These are phyloP conservation scores for Tetramorium alpestre DNA, from an alignment of 1,140 invertebrate genomes.

Conservation along the genomic window DNA sequence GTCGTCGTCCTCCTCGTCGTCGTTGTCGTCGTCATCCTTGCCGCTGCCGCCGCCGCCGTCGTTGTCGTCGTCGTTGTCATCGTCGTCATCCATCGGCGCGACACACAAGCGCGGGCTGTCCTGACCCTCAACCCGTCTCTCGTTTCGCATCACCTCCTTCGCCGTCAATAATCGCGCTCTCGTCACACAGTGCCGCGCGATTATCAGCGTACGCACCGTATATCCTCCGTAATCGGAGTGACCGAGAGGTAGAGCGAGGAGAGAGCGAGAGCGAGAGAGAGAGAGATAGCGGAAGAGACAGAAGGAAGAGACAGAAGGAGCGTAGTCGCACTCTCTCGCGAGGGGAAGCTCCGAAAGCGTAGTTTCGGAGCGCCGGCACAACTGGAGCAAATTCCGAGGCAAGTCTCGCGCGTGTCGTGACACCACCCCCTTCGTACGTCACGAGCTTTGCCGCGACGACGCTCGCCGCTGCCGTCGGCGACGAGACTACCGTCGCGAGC, in stretches of 20 bases:
- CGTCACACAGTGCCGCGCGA: conserved; percentile 55
- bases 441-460: conserved; percentile 71
- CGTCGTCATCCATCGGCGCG: conserved; percentile 52
- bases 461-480: conserved; percentile 51
- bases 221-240: conserved; percentile 44
- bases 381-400: conserved; percentile 34
- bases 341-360: conserved; percentile 26
- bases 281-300: not conserved
- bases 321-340: not conserved
- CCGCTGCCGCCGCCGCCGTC: conserved; percentile 30
- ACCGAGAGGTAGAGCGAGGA: not conserved
- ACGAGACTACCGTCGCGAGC: conserved; percentile 25
- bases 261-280: not conserved
- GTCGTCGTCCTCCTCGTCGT: conserved; percentile 8
- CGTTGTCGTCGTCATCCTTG: conserved; percentile 33
- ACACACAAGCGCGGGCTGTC: conserved; percentile 50
- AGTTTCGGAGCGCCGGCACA: conserved; percentile 6
- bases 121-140: not conserved
- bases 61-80: conserved; percentile 61
- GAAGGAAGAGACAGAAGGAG: not conserved
- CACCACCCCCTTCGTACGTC: conserved; percentile 76
- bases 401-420: conserved; percentile 79
- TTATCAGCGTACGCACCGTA: conserved; percentile 44
- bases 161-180: conserved; percentile 58
- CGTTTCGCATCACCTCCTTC: conserved; percentile 41